These are phyloP conservation scores for Rhodeus uyekii DNA, from an alignment of 2,797 vertebrate genomes.

Conservation along the genomic window DNA sequence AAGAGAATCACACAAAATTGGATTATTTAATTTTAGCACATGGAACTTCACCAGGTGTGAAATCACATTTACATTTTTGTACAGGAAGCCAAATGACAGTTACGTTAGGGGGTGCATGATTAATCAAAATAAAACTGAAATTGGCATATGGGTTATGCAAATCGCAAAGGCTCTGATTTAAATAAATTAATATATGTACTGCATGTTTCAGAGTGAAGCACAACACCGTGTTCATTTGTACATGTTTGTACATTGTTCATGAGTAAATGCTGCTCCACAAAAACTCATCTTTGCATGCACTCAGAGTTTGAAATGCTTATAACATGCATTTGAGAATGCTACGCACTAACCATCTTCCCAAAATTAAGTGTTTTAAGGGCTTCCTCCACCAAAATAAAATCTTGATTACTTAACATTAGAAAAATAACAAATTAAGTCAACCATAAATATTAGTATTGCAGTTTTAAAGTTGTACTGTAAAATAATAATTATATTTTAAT, in stretches of 20 bases:
- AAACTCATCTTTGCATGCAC: neutral
- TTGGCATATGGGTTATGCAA: neutral
- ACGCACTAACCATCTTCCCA: neutral
- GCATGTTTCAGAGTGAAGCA: neutral
- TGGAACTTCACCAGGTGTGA: neutral
- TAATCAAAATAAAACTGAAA: neutral
- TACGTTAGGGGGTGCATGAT: neutral
- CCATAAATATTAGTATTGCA: too few relatives aligned
- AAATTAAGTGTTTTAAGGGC: neutral
- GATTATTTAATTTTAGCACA: neutral
- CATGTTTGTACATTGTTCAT: too few relatives aligned
- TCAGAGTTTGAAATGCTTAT: neutral
- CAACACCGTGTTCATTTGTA: neutral
- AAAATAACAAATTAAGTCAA: neutral
- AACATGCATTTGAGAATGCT: neutral
- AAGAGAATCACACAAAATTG: slow-evolving; percentile 21
- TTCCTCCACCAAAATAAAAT: neutral
- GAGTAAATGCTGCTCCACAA: neutral
- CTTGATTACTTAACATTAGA: neutral
- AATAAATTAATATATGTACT: neutral
- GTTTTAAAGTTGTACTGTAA: too few relatives aligned
- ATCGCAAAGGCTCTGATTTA: neutral
- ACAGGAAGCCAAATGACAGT: neutral
- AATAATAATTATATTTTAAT: too few relatives aligned
- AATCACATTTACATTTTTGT: neutral